Evolutionary conservation across 2,797 vertebrate genomes (phyloP).

Genomic region (Xerus rutilus): DNA sequence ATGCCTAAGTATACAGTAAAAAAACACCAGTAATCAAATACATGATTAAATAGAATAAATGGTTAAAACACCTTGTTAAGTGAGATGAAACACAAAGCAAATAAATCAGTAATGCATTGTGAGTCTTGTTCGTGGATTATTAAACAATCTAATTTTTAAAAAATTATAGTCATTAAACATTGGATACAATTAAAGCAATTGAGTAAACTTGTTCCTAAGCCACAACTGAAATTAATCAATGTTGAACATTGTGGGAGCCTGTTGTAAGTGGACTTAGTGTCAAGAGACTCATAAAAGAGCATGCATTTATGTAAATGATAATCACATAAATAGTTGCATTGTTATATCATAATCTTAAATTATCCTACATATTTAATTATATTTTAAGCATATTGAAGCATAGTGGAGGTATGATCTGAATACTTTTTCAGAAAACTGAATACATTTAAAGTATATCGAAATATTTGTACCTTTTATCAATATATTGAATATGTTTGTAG

Average conservation of each 20-base stretch:
- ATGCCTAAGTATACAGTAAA: background rate
- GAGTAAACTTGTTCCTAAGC: background rate
- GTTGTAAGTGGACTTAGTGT: background rate
- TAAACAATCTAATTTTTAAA: slow-evolving; percentile 27
- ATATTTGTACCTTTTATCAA: background rate
- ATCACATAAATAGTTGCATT: background rate
- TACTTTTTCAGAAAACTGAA: background rate
- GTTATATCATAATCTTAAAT: background rate
- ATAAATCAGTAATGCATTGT: background rate
- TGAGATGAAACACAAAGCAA: background rate
- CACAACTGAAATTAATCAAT: slow-evolving; percentile 31
- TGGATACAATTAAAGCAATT: background rate
- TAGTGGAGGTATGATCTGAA: background rate
- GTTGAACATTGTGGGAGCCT: background rate
- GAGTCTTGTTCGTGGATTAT: slow-evolving; percentile 29
- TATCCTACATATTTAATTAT: background rate
- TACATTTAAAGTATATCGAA: background rate
- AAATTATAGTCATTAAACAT: background rate
- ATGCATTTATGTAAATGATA: background rate
- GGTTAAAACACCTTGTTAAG: background rate
- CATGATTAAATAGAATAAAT: slow-evolving; percentile 15
- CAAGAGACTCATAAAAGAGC: background rate
- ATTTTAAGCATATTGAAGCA: slow-evolving; percentile 9
- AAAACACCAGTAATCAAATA: background rate
- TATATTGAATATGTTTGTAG: background rate